Base-by-base conservation (phyloP, 2,797 vertebrate genomes). In the Peromyscus melanophrys region DNA sequence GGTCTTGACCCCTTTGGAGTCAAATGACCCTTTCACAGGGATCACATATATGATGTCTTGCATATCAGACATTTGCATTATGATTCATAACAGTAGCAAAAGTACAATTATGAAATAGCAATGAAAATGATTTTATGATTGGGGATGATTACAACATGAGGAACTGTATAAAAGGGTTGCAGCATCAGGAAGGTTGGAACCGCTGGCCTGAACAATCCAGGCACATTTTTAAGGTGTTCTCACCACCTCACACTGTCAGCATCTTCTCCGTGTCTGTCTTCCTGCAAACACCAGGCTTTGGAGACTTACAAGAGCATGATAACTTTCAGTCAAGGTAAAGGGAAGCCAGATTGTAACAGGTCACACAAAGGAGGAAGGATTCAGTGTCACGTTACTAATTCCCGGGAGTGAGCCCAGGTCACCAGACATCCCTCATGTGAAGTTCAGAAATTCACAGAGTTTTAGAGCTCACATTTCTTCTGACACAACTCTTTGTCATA, bases 351-450 rank as follows among this genome's bases (percentile, higher is more conserved):
- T 92, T 97, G 93, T 92, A 97, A 95, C 90, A 88, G 89, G 78
- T 97, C 90, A 89, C 86, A 96, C 55, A 90, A 87, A 92, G 52
- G 82, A 49, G 13, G 59, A 97, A 97, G 96, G 92, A 97, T 90
- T 96, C 90, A 29, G 81, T 97, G 92, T 98, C 85, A 0, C 52
- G 4, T 98, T 96, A 96, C 96, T 95, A 93, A 97, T 95, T 96
- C 96, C 93, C 37, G 55, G 90, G 87, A 95, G 95, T 88, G 37
- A 65, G 67, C 76, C 96, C 93, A 61, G n/a, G 94, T 96, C 92
- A 77, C 75, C 16, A 75, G 94, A 71, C 90, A 93, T 89, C 67
- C 83, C 49, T 89, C 4, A 0, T 91, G 88, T 93, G 78, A 92
- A 96, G 40, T 90, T 80, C n/a, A 93, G 84, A 90, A 93, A 96